These are phyloP conservation scores for Prionace glauca DNA, from an alignment of 2,797 vertebrate species.

Conservation along the genomic window DNA sequence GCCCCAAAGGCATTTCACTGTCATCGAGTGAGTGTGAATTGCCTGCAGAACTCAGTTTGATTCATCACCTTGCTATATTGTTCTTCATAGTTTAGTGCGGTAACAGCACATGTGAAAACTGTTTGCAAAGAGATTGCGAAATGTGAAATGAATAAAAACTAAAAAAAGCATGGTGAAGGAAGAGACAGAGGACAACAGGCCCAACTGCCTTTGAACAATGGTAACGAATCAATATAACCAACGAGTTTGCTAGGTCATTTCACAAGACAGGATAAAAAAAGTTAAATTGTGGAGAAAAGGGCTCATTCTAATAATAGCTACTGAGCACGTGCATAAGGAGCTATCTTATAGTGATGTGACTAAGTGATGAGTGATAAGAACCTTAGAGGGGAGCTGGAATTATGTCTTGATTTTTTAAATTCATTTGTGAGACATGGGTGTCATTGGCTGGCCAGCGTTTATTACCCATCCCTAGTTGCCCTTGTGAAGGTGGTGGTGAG, in stretches of 20 bases:
- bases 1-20: neutral
- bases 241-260: no score
- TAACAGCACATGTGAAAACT: neutral
- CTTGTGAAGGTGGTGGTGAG: no score
- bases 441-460: no score
- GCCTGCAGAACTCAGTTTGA: neutral
- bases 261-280: no score
- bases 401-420: no score
- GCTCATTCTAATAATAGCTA: no score
- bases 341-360: no score
- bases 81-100: neutral
- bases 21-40: neutral
- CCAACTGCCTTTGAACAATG: neutral
- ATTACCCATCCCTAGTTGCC: no score
- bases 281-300: neutral
- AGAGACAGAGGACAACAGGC: neutral
- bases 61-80: neutral
- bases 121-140: neutral
- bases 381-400: no score
- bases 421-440: no score
- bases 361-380: no score
- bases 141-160: neutral
- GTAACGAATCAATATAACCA: neutral
- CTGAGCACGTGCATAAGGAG: no score
- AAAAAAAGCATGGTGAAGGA: neutral